Evolutionary conservation across 2,888 invertebrate genomes (phyloP), one percentile per base, ranked within the genome.

Genomic region (Epirrhoe tristata): DNA sequence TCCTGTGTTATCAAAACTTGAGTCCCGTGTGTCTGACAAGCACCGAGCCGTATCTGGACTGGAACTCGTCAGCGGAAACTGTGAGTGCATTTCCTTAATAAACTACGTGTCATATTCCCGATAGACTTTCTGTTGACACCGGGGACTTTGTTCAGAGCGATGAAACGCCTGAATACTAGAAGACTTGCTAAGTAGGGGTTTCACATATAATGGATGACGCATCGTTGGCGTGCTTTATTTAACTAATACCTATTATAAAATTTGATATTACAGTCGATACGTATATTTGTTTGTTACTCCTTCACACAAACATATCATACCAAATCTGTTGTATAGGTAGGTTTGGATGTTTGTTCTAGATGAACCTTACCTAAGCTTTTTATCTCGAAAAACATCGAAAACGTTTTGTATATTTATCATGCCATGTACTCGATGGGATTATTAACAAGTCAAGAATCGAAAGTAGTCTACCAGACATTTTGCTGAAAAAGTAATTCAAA

Each of bases 41-140:
- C 72, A 63, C 71, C 66, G 65, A 58, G 61, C 65, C 73, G 64
- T 70, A 78, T 69, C 70, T 68, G 64, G 55, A 74, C 76, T 72
- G 75, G 71, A 73, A 71, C 69, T 51, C 68, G 73, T 79, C 81
- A 75, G 75, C 77, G 65, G 67, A 74, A 74, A 70, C 75, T 71
- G 63, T 59, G 57, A 77, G 75, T 77, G 77, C 77, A 80, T 78
- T 72, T 71, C 70, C 59, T 70, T 77, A 74, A 78, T 73, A 77
- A 74, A 71, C 59, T 63, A 70, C 75, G 74, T 73, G 68, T 76
- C 75, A 74, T 61, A 71, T 57, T 66, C 46, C 55, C 55, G 58
- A 58, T 32, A 54, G 36, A 58, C 48, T 53, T 57, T 53, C 34
- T 24, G 14, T 48, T 4, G 17, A 50, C 50, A 51, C 12, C 39